These are phyloP conservation scores for Hippocampus guttulatus DNA, from an alignment of 2,113 vertebrate species.

Conservation along the genomic window DNA sequence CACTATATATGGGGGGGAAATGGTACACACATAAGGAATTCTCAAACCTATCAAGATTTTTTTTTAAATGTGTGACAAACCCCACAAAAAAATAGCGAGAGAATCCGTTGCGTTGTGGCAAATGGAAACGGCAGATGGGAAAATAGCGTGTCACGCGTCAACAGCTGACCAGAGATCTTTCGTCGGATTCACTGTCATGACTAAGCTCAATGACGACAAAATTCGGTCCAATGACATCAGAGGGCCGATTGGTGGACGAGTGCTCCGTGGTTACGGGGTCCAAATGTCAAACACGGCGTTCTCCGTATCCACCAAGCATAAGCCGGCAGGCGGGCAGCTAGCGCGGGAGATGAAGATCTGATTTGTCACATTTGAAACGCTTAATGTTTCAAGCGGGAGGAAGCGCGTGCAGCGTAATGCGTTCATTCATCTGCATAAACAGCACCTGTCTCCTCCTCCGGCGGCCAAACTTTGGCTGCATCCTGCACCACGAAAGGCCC, in stretches of 20 bases:
- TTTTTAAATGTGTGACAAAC: no score
- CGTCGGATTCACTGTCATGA: neutral
- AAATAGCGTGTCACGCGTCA: no score
- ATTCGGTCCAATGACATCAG: neutral
- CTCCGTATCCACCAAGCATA: conserved; percentile 38
- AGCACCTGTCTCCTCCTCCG: conserved; percentile 97
- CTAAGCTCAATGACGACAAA: neutral
- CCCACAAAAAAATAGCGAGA: no score
- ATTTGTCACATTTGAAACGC: conserved; percentile 99
- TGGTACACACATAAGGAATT: no score
- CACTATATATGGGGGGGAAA: neutral
- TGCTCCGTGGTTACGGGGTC: conserved; percentile 26
- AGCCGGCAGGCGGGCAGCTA: conserved; percentile 72
- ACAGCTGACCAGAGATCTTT: no score
- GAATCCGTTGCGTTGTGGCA: no score
- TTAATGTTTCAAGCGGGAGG: conserved; percentile 99
- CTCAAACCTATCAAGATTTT: no score
- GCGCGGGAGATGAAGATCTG: conserved; percentile 90
- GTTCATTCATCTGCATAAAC: conserved; percentile 99
- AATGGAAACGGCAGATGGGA: no score
- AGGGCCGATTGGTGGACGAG: conserved; percentile 68
- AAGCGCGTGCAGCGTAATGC: conserved; percentile 95
- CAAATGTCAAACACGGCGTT: conserved; percentile 25
- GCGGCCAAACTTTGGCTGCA: conserved; percentile 80
- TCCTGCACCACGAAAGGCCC: conserved; percentile 43